A percentile compares a stretch with the other conserved stretches of the same genome.
phyloP scores from a whole-genome alignment of 1,140 invertebrate species.

The Procambarus clarkii region DNA sequence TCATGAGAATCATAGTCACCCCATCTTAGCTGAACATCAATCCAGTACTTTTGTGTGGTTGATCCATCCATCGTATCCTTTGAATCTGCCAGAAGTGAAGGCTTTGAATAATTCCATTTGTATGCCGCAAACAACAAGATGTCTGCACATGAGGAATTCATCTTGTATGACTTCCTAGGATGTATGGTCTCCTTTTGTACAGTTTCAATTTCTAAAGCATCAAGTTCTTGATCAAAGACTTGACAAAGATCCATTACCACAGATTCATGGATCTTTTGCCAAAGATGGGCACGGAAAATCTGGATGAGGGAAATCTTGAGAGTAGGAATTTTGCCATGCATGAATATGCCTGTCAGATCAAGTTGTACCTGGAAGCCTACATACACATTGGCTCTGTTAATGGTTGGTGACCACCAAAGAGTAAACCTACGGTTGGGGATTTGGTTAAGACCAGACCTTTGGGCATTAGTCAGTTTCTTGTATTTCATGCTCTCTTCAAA shows the following conservation, averaged over 20 bases:
- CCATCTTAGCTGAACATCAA: slow-evolving; percentile 99
- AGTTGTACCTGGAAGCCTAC: slow-evolving; percentile 99
- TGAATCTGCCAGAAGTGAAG: slow-evolving; percentile 96
- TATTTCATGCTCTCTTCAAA: slow-evolving; percentile 99
- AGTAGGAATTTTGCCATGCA: slow-evolving; percentile 99
- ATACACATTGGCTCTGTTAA: slow-evolving; percentile 99
- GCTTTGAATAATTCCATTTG: slow-evolving; percentile 99
- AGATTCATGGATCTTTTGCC: slow-evolving; percentile 99
- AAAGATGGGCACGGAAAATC: slow-evolving; percentile 99
- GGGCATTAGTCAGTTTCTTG: slow-evolving; percentile 99
- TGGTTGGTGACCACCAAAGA: slow-evolving; percentile 99
- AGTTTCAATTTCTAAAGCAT: slow-evolving; percentile 99
- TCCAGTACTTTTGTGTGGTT: slow-evolving; percentile 99
- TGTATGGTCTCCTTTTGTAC: slow-evolving; percentile 99
- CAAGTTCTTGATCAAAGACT: slow-evolving; percentile 99
- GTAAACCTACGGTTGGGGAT: slow-evolving; percentile 99
- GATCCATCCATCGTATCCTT: slow-evolving; percentile 99
- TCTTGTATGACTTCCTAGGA: slow-evolving; percentile 99
- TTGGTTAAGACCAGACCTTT: slow-evolving; percentile 99
- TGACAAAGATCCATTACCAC: slow-evolving; percentile 99
- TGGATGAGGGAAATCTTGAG: slow-evolving; percentile 99
- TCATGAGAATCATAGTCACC: slow-evolving; percentile 99
- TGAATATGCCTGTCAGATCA: slow-evolving; percentile 99
- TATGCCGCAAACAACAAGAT: slow-evolving; percentile 98
- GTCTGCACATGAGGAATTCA: slow-evolving; percentile 99